These are phyloP conservation scores for Spheniscus mendiculus DNA, from an alignment of 2,113 vertebrate species.

Conservation along the genomic window DNA sequence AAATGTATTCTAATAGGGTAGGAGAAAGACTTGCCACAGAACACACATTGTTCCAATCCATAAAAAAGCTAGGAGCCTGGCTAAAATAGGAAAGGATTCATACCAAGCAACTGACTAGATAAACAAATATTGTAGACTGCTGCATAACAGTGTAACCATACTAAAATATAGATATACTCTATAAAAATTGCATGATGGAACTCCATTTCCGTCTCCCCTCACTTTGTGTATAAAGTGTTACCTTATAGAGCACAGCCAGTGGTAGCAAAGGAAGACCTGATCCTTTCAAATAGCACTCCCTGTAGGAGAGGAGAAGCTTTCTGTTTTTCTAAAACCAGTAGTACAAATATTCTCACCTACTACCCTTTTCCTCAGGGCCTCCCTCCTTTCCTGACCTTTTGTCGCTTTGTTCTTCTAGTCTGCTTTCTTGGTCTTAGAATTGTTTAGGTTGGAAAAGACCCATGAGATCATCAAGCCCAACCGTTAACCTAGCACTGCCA, in stretches of 20 bases:
- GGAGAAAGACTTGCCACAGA: not conserved
- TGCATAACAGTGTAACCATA: not conserved
- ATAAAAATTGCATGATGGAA: not conserved
- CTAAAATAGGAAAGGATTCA: not conserved
- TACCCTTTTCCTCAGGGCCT: not conserved
- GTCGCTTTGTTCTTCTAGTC: not conserved
- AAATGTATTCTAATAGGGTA: not conserved
- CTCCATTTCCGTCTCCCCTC: not conserved
- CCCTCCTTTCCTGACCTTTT: not conserved
- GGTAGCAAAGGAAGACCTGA: not conserved
- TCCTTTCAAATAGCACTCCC: not conserved
- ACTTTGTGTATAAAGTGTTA: not conserved
- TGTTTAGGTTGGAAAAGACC: not conserved
- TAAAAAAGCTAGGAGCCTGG: not conserved
- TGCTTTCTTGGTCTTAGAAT: not conserved
- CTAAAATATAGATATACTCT: not conserved
- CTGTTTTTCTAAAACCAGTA: not conserved
- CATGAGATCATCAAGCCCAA: no score
- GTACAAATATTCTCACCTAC: not conserved
- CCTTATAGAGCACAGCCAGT: not conserved
- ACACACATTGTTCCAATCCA: not conserved
- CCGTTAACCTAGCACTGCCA: no score
- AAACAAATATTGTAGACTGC: not conserved
- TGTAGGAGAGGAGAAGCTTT: not conserved
- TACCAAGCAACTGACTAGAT: not conserved